Conservation (phyloP, 2,888 invertebrate genomes). For the Drosophila suboccidentalis region DNA sequence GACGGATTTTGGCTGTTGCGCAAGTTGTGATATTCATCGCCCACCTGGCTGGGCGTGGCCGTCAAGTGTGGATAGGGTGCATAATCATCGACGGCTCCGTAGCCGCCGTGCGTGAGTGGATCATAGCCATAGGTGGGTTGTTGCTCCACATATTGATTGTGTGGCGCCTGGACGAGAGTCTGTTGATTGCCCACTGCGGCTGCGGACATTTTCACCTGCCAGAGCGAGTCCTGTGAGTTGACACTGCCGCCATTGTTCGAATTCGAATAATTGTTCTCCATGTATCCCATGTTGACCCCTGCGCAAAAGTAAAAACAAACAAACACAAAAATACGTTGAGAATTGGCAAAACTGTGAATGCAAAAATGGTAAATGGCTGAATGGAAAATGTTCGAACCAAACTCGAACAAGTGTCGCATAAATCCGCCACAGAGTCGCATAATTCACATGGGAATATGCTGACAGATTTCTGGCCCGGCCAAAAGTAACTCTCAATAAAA, state of each 20-base stretch:
- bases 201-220: slow-evolving; percentile 97
- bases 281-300: slow-evolving; percentile 96
- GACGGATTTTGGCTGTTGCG: slow-evolving; percentile 93
- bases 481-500: slow-evolving; percentile 34
- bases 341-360: slow-evolving; percentile 15
- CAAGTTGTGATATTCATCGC: slow-evolving; percentile 90
- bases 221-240: slow-evolving; percentile 96
- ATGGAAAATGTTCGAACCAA: slow-evolving; percentile 11
- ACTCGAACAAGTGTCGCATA: slow-evolving; percentile 56
- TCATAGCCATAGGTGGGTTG: slow-evolving; percentile 92
- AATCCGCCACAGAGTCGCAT: slow-evolving; percentile 51
- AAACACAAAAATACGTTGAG: slow-evolving; percentile 2
- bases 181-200: slow-evolving; percentile 89
- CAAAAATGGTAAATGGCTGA: not conserved
- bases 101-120: slow-evolving; percentile 92
- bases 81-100: slow-evolving; percentile 93
- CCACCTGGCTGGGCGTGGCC: slow-evolving; percentile 88
- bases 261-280: slow-evolving; percentile 96
- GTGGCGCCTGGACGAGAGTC: slow-evolving; percentile 86
- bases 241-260: slow-evolving; percentile 98
- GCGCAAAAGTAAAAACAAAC: slow-evolving; percentile 37
- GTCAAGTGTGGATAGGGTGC: slow-evolving; percentile 93
- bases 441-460: slow-evolving; percentile 46
- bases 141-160: slow-evolving; percentile 88
- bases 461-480: slow-evolving; percentile 48